These are phyloP conservation scores for Falco berigora DNA, from an alignment of 2,797 vertebrate species.

Conservation along the genomic window DNA sequence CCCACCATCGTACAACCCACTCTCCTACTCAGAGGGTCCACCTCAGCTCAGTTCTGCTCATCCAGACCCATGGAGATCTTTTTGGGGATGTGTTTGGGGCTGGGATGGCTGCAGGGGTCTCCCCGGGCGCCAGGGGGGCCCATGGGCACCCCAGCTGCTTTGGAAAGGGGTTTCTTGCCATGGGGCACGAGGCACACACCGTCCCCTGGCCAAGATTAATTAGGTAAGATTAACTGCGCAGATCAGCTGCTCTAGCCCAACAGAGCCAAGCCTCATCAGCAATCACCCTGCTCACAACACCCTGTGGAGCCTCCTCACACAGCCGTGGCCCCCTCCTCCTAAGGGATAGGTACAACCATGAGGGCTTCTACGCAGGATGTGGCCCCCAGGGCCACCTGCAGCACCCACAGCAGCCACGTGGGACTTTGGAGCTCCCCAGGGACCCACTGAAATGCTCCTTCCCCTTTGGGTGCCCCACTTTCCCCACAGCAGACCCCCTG, in stretches of 20 bases:
- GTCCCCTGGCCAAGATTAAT: background rate
- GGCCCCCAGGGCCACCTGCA: background rate
- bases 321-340: background rate
- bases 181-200: fast-evolving
- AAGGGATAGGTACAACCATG: background rate
- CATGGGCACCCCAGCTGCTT: background rate
- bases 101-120: background rate
- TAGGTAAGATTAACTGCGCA: background rate
- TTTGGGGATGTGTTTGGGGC: background rate
- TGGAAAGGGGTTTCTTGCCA: background rate
- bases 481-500: background rate
- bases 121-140: background rate
- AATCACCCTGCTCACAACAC: background rate
- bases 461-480: background rate
- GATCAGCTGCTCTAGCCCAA: background rate
- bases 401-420: background rate
- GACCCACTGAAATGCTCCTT: background rate
- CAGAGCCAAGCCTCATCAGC: background rate
- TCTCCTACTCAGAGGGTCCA: background rate
- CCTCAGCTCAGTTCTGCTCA: background rate
- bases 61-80: background rate
- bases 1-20: fast-evolving
- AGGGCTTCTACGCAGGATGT: background rate
- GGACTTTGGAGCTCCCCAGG: background rate
- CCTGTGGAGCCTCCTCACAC: background rate